phyloP scores from a whole-genome alignment of 37 sponge, comb jelly and placozoan genomes.

The Trichoplax adhaerens region DNA sequence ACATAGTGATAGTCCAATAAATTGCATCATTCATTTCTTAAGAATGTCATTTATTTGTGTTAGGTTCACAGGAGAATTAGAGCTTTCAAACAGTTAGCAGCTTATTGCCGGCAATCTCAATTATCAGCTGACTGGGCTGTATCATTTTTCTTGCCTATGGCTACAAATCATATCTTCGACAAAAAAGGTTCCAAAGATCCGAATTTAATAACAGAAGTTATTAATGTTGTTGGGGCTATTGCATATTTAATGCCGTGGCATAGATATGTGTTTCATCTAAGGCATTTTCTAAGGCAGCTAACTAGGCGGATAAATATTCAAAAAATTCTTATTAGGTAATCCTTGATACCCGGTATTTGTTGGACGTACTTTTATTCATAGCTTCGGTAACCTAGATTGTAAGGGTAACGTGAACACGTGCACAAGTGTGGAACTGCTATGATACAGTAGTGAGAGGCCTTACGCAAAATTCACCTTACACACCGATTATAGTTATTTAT shows the following conservation, averaged over 20 bases:
- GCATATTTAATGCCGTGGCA: slow-evolving; percentile 41
- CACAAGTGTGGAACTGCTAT: no score
- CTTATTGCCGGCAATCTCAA: slow-evolving; percentile 46
- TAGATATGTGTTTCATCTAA: slow-evolving; percentile 30
- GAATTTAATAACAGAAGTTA: slow-evolving; percentile 54
- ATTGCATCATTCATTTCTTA: no score
- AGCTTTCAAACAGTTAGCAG: slow-evolving; percentile 35
- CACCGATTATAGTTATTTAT: no score
- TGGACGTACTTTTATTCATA: background rate
- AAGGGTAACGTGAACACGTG: no score
- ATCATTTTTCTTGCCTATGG: background rate
- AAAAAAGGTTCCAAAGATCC: slow-evolving; percentile 25
- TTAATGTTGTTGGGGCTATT: slow-evolving; percentile 39
- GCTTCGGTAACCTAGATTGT: no score
- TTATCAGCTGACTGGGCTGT: background rate
- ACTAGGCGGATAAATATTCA: slow-evolving; percentile 27
- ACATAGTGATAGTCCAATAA: no score
- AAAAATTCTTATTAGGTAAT: slow-evolving; percentile 40
- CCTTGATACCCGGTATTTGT: background rate
- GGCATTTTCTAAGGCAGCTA: slow-evolving; percentile 42
- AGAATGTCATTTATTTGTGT: background rate
- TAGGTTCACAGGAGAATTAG: slow-evolving; percentile 46
- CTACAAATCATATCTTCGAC: slow-evolving; percentile 10
- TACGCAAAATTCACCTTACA: no score
- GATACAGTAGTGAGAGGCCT: no score